Evolutionary conservation across 2,113 vertebrate species (phyloP).

Genomic region (Bubo scandiacus): DNA sequence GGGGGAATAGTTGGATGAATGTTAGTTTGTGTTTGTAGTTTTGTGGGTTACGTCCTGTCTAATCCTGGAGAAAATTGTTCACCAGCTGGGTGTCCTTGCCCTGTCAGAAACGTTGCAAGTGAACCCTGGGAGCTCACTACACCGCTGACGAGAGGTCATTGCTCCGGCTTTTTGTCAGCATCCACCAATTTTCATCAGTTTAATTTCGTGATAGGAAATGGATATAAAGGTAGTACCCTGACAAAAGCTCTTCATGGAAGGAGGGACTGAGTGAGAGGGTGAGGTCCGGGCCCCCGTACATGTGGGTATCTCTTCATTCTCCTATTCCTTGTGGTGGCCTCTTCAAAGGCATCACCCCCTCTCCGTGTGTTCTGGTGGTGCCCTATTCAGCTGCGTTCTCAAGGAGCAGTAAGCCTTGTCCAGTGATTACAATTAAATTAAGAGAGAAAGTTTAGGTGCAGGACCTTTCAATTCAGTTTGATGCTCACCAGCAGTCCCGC

Average conservation of each 20-base stretch:
- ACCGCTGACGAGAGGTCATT: too few species aligned
- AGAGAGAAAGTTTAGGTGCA: neutral
- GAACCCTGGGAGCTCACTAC: neutral
- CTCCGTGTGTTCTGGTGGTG: neutral
- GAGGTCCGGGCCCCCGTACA: too few species aligned
- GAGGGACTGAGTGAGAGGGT: neutral
- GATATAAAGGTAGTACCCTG: neutral
- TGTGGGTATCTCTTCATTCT: accelerated
- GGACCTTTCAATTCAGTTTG: neutral
- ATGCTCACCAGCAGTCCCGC: neutral
- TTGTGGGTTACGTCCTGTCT: neutral
- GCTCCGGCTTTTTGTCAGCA: neutral
- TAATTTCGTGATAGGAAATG: neutral
- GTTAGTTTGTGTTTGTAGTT: neutral
- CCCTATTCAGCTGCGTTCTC: neutral
- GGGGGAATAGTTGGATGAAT: neutral
- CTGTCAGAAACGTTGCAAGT: neutral
- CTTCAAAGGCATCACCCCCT: too few species aligned
- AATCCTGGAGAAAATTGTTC: neutral
- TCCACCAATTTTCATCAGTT: neutral
- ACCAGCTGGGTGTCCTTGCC: neutral
- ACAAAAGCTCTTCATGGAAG: neutral
- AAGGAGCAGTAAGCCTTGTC: neutral
- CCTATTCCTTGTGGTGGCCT: neutral
- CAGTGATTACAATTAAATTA: neutral